Evolutionary conservation across 2,888 invertebrate species (phyloP), one percentile per base, ranked within the genome.

Genomic region (Sphaeridia pumilis): DNA sequence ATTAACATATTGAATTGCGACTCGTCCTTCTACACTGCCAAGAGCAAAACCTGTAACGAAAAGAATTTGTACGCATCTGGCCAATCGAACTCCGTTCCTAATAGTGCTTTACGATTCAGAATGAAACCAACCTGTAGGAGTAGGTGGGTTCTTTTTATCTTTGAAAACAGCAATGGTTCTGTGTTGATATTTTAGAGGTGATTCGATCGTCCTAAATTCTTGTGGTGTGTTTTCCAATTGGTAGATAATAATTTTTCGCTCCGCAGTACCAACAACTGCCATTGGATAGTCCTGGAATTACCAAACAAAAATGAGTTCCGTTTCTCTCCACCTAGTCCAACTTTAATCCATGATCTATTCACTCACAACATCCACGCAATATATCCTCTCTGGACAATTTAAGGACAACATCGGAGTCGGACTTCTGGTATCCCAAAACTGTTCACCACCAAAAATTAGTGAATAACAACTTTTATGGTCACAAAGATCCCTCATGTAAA

Each of bases 361-460:
- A 75, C 80, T 73, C 70, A 85, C 83, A 55, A 97, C 95, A 76
- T 95, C 97, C 0, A 95, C 94, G 71, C 95, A 97, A 70, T 95
- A 98, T 68, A 88, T 87, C 45, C 95, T 77, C 71, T 98, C 97
- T 0, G 92, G 87, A 52, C 98, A 74, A 69, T 81, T 82, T 62
- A 98, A 83, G 14, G 83, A 83, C 75, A 94, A 77, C 74, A 95
- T 86, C 1, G 97, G 93, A 65, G 80, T 83, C 1, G 92, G 79
- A 59, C 83, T 84, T 54, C 97, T 78, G 0, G 89, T 87, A 72
- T 98, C 98, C 98, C 98, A 98, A 72, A 98, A 98, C 84, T 87
- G 60, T 60, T 61, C 58, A 59, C 17, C 31, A 46, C 20, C 45
- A 52, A 59, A 43, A 45, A 59, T n/a, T n/a, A n/a, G n/a, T n/a